Evolutionary conservation across 2,113 vertebrate species (phyloP).

Genomic region (Pelmatolapia mariae): DNA sequence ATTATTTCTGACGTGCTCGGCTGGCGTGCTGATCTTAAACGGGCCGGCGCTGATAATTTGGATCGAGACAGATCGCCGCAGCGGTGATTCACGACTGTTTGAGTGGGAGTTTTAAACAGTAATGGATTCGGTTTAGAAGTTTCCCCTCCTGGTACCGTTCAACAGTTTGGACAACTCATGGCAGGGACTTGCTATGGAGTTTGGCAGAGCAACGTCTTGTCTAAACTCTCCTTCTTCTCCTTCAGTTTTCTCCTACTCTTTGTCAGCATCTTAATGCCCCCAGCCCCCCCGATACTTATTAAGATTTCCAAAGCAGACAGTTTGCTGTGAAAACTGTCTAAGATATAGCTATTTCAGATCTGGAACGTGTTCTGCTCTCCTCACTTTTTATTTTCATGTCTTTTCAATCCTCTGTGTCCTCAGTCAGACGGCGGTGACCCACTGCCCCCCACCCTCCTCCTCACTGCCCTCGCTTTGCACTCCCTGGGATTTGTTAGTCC

Average conservation of each 20-base stretch:
- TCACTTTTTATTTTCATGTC: background rate
- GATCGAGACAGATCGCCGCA: background rate
- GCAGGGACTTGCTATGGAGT: background rate
- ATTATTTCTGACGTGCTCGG: constrained; percentile 57
- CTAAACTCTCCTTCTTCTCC: background rate
- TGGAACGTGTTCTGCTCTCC: background rate
- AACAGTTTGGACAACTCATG: constrained; percentile 8
- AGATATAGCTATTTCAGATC: background rate
- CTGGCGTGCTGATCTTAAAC: constrained; percentile 30
- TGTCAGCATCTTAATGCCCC: background rate
- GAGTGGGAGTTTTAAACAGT: constrained; percentile 29
- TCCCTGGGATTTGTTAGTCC: background rate
- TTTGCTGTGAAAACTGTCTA: background rate
- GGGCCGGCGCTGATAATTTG: constrained; percentile 10
- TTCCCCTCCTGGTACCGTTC: constrained; percentile 28
- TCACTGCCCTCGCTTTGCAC: background rate
- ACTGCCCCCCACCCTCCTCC: background rate
- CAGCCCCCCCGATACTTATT: background rate
- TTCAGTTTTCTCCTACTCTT: background rate
- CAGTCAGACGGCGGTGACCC: background rate
- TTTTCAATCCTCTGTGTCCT: background rate
- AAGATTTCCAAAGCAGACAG: background rate
- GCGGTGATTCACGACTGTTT: constrained; percentile 46
- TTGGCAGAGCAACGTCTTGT: background rate
- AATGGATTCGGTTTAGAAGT: background rate